Base-by-base conservation (phyloP, 2,888 invertebrate genomes). In the Eupithecia exiguata region DNA sequence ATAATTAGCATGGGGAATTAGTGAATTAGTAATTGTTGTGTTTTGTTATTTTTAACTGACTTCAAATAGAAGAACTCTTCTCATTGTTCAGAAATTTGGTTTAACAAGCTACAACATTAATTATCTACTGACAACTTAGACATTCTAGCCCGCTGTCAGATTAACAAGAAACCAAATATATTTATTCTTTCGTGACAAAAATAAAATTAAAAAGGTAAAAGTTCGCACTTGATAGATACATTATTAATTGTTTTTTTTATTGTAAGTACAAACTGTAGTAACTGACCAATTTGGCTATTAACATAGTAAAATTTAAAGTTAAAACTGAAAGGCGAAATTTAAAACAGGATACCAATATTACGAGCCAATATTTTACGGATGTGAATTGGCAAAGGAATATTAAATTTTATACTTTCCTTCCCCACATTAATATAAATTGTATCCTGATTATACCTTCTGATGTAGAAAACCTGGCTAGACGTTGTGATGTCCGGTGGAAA, bases 1-100 rank as follows among this genome's bases (percentile, higher is more conserved):
- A 65, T 73, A 76, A 76, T 76, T 74, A 76, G 68, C 53, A 49
- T 14, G 16, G 21, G 43, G 43, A 40, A 67, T 67, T 43, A 43
- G 25, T 43, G 43, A 30, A 61, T 61, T 53, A 53, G 21, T 53
- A 53, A 58, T 58, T 25, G 1, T 21, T 53, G 10, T 53, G 3
- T 21, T 53, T 53, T 46, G 46, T 7, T 49, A 7, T 21, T 58
- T 58, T 9, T 21, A 53, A 49, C 49, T 21, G 53, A 53, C 12
- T 10, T 21, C 3, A 10, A 21, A 21, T 21, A 49, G 49, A 9
- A 21, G 49, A n/a, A n/a, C n/a, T n/a, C n/a, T 16, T 53, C n/a
- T 5, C 46, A 46, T 46, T 46, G 6, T 5, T 18, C 18, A 18
- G 3, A 9, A 0, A 18, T 46, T 18, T 18, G 0, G 0, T 46